phyloP scores from a whole-genome alignment of 2,888 invertebrate genomes.

The Drosophila histrio region DNA sequence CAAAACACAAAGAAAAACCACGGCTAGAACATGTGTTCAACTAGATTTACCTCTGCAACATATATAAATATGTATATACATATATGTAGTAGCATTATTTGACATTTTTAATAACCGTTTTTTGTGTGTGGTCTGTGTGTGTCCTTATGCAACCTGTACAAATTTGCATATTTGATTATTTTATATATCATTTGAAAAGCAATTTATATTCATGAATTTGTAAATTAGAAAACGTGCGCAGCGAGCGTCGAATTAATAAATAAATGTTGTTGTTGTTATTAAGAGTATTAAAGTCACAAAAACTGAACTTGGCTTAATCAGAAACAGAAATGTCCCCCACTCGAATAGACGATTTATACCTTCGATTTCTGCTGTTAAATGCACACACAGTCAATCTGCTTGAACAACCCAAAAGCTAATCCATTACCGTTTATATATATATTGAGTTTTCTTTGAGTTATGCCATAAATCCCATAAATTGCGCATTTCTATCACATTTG shows the following conservation, averaged over 20 bases:
- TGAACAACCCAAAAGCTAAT: not conserved
- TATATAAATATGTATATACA: not conserved
- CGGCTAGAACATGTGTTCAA: not conserved
- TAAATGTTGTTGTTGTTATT: slow-evolving; percentile 7
- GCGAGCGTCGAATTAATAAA: slow-evolving; percentile 39
- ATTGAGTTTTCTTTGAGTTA: slow-evolving; percentile 1
- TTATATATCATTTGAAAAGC: slow-evolving; percentile 67
- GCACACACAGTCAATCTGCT: not conserved
- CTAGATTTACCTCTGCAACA: not conserved
- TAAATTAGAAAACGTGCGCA: slow-evolving; percentile 56
- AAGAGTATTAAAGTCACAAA: slow-evolving; percentile 14
- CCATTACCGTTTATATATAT: not conserved
- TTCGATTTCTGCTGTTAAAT: not conserved
- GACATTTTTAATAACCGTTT: slow-evolving; percentile 56
- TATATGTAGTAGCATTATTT: slow-evolving; percentile 22
- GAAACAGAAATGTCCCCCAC: no score
- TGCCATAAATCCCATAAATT: slow-evolving; percentile 52
- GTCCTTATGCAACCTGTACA: slow-evolving; percentile 8
- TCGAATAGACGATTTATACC: not conserved
- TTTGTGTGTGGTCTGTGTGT: slow-evolving; percentile 24
- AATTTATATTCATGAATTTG: slow-evolving; percentile 77
- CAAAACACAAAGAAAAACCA: slow-evolving; percentile 17
- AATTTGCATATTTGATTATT: slow-evolving; percentile 77
- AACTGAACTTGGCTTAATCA: no score
- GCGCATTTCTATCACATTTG: slow-evolving; percentile 33